Evolutionary conservation across 2,113 vertebrate species (phyloP), one percentile per base, ranked within the genome.

Genomic region (Lates calcarifer): DNA sequence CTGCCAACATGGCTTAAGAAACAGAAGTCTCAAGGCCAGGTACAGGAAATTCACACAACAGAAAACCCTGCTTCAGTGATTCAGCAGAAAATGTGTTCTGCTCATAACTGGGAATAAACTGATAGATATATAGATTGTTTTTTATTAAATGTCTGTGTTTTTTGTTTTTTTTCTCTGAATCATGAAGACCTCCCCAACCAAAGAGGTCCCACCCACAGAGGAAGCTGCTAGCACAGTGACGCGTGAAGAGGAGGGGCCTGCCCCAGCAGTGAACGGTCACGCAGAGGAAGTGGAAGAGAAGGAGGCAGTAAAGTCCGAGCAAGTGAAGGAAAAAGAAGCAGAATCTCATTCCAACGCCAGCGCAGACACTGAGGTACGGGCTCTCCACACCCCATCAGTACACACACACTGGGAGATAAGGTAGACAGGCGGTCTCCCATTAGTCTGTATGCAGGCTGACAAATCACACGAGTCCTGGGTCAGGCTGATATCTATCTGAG

Each of bases 1-100:
- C 92, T 99, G 62, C 98, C 98, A 2, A 96, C 97, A 45, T 99
- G 98, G 98, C 96, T 98, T 92, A 99, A 98, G 94, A 99, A 97
- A 81, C 98, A 98, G 74, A 99, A 97, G 85, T 98, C 98, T 10
- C 96, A 96, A 74, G 96, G 91, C 75, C 95, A 97, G 90, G 93
- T 93, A 47, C 37, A 49, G 15, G 7, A 6, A 11, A 14, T 24
- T 28, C 31, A 31, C 24, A 2, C 22, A 66, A 24, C 33, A 13
- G n/a, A 37, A 61, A 68, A 8, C 17, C 26, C 11, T 2, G 8
- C 2, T 55, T 60, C 6, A 1, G 41, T 57, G 20, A 57, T 55
- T 22, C 28, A 7, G 12, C 2, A 37, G 3, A 15, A 57, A 7
- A 56, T 1, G 1, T 62, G 61, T 56, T 14, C 13, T 55, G 3